phyloP scores from a whole-genome alignment of 2,888 invertebrate genomes.

The Hecatera dysodea region DNA sequence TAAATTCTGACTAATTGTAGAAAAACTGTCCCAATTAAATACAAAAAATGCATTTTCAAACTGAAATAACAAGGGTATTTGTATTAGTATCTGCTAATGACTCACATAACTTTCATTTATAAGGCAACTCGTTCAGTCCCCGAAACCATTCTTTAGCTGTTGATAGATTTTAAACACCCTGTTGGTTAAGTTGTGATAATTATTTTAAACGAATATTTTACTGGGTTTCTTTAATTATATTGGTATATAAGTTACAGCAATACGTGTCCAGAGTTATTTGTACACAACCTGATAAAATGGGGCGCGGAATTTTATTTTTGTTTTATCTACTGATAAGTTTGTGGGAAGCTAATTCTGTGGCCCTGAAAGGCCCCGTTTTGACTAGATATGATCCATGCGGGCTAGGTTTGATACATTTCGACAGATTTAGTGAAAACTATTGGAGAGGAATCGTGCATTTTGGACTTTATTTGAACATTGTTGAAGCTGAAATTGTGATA shows the following conservation, averaged over 20 bases:
- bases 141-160: constrained; percentile 51
- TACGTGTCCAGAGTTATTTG: constrained; percentile 11
- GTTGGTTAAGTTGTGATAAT: constrained; percentile 63
- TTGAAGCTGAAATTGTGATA: constrained; percentile 75
- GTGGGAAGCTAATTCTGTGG: constrained; percentile 74
- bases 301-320: constrained; percentile 36
- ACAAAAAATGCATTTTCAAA: constrained; percentile 60
- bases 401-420: constrained; percentile 82
- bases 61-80: constrained; percentile 69
- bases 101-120: constrained; percentile 81
- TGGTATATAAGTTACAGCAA: constrained; percentile 17
- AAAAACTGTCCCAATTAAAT: constrained; percentile 73
- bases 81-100: constrained; percentile 73
- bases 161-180: constrained; percentile 69
- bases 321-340: constrained; percentile 56
- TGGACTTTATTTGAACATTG: constrained; percentile 74
- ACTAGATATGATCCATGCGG: constrained; percentile 85
- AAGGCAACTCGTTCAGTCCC: constrained; percentile 66
- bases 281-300: constrained; percentile 25
- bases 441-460: constrained; percentile 82
- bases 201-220: constrained; percentile 34
- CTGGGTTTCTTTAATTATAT: constrained; percentile 3
- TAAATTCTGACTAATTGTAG: constrained; percentile 72
- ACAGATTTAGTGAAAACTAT: constrained; percentile 73
- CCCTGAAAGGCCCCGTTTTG: constrained; percentile 78